phyloP scores from a whole-genome alignment of 2,797 vertebrate genomes.

The Acomys russatus region DNA sequence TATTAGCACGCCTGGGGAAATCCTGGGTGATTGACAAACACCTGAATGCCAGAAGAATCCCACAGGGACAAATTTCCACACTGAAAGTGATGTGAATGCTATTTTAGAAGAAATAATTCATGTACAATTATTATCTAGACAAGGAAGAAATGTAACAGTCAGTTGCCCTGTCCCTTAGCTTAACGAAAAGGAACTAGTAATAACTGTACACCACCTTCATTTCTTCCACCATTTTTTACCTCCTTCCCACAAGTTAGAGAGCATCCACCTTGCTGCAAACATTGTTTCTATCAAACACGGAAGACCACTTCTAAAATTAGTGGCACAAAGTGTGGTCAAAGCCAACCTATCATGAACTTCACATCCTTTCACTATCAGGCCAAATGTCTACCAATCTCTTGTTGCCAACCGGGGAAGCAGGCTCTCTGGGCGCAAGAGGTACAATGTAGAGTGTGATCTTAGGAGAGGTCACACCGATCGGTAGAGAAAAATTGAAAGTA shows the following conservation, averaged over 20 bases:
- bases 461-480: neutral
- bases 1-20: neutral
- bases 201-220: neutral
- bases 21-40: neutral
- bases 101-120: constrained; percentile 43
- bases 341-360: neutral
- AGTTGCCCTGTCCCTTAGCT: neutral
- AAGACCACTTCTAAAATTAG: neutral
- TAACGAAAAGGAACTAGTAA: neutral
- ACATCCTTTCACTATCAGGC: neutral
- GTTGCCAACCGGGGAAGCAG: neutral
- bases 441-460: neutral
- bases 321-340: neutral
- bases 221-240: neutral
- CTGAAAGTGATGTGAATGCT: neutral
- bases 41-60: neutral
- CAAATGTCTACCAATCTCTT: neutral
- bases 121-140: neutral
- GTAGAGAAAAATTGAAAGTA: neutral
- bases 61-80: neutral
- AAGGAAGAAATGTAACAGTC: constrained; percentile 17
- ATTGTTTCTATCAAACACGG: neutral
- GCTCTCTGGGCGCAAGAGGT: neutral
- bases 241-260: neutral
- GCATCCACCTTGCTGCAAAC: neutral